These are phyloP conservation scores for Fabriciana adippe DNA, from an alignment of 2,888 invertebrate species.

Conservation along the genomic window DNA sequence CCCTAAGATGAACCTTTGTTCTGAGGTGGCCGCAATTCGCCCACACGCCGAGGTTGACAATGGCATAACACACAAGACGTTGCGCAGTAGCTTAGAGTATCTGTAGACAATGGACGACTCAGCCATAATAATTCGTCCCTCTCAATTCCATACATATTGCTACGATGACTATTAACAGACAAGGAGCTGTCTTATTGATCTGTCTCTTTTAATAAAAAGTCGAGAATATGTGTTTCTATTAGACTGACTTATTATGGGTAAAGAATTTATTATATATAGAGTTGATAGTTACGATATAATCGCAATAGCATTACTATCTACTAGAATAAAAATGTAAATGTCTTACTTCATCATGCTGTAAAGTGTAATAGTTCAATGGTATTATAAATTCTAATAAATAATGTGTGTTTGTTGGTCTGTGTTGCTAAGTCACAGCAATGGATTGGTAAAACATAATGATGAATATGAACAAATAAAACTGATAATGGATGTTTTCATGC, in stretches of 20 bases:
- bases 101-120: constrained; percentile 67
- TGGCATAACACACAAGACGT: constrained; percentile 56
- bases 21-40: constrained; percentile 53
- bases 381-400: too few relatives aligned
- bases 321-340: not conserved
- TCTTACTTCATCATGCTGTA: not conserved
- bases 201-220: constrained; percentile 43
- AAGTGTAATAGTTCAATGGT: not conserved
- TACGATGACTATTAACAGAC: constrained; percentile 58
- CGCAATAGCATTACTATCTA: too few relatives aligned
- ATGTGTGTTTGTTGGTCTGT: too few relatives aligned
- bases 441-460: too few relatives aligned
- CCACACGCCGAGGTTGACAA: constrained; percentile 62
- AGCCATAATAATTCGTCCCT: constrained; percentile 52
- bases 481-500: not conserved
- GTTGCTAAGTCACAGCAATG: too few relatives aligned
- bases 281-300: not conserved
- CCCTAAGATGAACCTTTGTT: constrained; percentile 38
- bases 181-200: constrained; percentile 60
- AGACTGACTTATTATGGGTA: not conserved
- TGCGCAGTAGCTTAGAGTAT: constrained; percentile 65
- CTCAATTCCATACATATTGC: constrained; percentile 37
- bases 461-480: too few relatives aligned
- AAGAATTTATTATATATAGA: not conserved
- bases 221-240: constrained; percentile 27